Evolutionary conservation across 2,888 invertebrate species (phyloP).

Genomic region (Drosophila koepferae): DNA sequence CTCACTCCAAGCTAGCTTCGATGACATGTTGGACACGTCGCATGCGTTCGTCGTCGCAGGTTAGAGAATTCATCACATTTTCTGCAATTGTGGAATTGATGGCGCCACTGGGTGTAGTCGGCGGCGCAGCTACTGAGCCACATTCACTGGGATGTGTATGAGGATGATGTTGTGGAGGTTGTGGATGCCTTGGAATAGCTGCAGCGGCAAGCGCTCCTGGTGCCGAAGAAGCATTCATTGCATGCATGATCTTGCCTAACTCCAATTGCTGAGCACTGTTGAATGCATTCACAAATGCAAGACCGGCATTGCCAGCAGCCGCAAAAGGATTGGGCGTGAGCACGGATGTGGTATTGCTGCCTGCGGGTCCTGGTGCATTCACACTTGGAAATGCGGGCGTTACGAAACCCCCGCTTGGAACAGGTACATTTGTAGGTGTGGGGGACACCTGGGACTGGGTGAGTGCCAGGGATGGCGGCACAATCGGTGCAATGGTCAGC

Average conservation of each 20-base stretch:
- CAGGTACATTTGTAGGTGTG: constrained; percentile 80
- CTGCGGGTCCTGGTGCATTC: constrained; percentile 44
- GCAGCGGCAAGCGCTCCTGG: constrained; percentile 27
- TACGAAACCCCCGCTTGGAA: constrained; percentile 76
- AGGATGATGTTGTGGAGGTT: constrained; percentile 36
- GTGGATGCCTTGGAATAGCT: constrained; percentile 32
- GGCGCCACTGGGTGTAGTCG: constrained; percentile 67
- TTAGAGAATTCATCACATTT: constrained; percentile 81
- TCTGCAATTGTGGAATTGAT: constrained; percentile 82
- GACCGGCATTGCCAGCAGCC: constrained; percentile 46
- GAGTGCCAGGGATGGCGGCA: constrained; percentile 25
- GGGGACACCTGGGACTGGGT: constrained; percentile 65
- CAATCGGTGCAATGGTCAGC: constrained; percentile 58
- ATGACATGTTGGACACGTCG: constrained; percentile 83
- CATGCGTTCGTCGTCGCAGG: constrained; percentile 82
- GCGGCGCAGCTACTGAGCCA: constrained; percentile 15
- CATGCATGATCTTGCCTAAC: constrained; percentile 79
- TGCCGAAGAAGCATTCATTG: constrained; percentile 55
- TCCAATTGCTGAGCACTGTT: constrained; percentile 77
- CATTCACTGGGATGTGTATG: constrained; percentile 55
- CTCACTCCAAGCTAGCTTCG: constrained; percentile 83
- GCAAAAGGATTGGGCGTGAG: constrained; percentile 80
- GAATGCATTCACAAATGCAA: constrained; percentile 67
- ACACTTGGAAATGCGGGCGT: constrained; percentile 74
- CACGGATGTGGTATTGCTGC: constrained; percentile 62